Evolutionary conservation across 64 coral and sea anemone genomes (phyloP), one percentile per base, ranked within the genome.

Genomic region (Stichodactyla mertensii): DNA sequence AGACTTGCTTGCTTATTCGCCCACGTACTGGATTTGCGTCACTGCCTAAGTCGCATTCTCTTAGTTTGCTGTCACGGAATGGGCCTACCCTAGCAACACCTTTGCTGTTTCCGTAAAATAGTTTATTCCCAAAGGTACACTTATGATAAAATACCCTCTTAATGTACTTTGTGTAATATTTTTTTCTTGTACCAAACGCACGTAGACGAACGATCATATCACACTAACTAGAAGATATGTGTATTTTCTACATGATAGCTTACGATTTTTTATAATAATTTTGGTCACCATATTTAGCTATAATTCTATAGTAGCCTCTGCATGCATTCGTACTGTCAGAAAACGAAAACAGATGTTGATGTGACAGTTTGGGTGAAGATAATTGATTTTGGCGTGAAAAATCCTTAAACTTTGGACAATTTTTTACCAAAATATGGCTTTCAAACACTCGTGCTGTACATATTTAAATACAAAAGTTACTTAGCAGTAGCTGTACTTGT

Each of bases 11-110:
- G 55, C 80, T 82, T 52, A 82, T 82, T 82, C 80, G 80, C 80
- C 80, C 80, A 82, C 80, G 80, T 74, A 74, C 6, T 7, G 12
- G 80, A 57, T 82, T 82, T 82, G 80, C 80, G 80, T 82, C 80
- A 82, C 22, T 31, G 69, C 26, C 22, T 74, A 23, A 13, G 12
- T 23, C 11, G 24, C 24, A 26, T 74, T 74, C 62, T 66, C 19
- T 66, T 66, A 20, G 19, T 16, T 16, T 66, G 62, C 62, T 74
- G 12, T 74, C 69, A 74, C 69, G 69, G 69, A 74, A 74, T 74
- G n/a, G 69, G 10, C n/a, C 6, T 4, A 74, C 2, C 69, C 10
- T 74, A 74, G 69, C 69, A 74, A 74, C 69, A 74, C 4, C 22
- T 13, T 74, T 4, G 4, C 10, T 27, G 27, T 23, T 10, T 6